These are phyloP conservation scores for Ctenochaetus hawaiiensis DNA, from an alignment of 2,797 vertebrate genomes.

Conservation along the genomic window DNA sequence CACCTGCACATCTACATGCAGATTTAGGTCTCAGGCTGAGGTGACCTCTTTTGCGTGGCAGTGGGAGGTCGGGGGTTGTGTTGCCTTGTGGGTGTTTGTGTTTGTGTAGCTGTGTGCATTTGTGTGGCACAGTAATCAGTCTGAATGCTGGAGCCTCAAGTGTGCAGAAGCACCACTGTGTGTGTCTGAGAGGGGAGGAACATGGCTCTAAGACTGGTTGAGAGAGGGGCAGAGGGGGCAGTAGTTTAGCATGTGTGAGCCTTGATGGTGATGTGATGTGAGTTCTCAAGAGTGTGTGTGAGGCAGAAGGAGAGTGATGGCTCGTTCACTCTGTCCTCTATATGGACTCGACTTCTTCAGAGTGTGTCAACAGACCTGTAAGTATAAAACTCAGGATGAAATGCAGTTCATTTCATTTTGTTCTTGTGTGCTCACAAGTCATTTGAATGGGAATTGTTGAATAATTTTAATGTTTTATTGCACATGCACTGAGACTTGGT, in stretches of 20 bases:
- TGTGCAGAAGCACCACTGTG: conserved; percentile 39
- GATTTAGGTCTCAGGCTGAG: conserved; percentile 1
- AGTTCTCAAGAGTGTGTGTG: conserved; percentile 81
- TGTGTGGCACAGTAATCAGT: conserved; percentile 52
- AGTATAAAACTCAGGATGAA: conserved; percentile 47
- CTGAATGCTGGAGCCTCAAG: conserved; percentile 50
- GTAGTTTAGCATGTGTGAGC: conserved; percentile 17
- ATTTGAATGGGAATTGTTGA: background rate
- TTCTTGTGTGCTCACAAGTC: too few relatives aligned
- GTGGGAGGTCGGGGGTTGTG: conserved; percentile 30
- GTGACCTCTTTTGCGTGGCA: background rate
- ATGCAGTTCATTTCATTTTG: background rate
- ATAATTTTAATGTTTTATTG: background rate
- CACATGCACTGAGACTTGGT: background rate
- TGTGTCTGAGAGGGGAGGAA: conserved; percentile 44
- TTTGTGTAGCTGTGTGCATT: conserved; percentile 65
- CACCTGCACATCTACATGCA: background rate
- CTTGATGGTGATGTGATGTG: conserved; percentile 70
- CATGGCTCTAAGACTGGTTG: conserved; percentile 38
- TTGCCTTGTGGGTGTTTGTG: conserved; percentile 40
- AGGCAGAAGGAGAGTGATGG: conserved; percentile 49
- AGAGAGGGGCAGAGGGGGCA: conserved; percentile 46
- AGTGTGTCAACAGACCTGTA: conserved; percentile 37
- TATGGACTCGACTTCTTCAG: conserved; percentile 33
- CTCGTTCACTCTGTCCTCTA: conserved; percentile 48